These are phyloP conservation scores for Yponomeuta evonymella DNA, from an alignment of 2,888 invertebrate species.

Conservation along the genomic window DNA sequence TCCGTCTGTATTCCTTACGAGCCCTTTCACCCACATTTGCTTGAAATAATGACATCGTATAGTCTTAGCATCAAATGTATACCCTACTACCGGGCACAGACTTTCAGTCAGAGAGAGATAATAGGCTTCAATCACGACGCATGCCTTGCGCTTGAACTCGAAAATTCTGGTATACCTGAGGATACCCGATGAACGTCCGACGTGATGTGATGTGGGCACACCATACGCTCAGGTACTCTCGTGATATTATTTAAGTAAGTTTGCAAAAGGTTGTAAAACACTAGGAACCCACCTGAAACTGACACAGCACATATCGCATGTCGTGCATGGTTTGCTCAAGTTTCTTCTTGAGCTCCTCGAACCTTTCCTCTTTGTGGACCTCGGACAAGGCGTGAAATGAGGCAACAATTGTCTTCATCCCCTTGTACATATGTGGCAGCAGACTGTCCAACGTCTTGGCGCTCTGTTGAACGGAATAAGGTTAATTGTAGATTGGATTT, in stretches of 20 bases:
- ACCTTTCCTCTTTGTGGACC: slow-evolving; percentile 35
- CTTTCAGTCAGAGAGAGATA: too few species aligned
- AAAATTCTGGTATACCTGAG: too few species aligned
- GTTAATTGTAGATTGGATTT: background rate
- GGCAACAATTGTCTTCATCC: slow-evolving; percentile 82
- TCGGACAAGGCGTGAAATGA: slow-evolving; percentile 79
- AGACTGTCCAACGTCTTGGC: slow-evolving; percentile 36
- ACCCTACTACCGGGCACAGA: too few species aligned
- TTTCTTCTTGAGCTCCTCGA: slow-evolving; percentile 37
- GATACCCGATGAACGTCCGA: too few species aligned
- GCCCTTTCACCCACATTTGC: too few species aligned
- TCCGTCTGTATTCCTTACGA: too few species aligned
- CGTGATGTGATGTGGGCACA: too few species aligned
- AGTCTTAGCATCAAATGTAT: too few species aligned
- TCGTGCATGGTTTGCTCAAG: slow-evolving; percentile 68
- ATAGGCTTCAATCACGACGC: too few species aligned
- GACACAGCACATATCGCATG: slow-evolving; percentile 80
- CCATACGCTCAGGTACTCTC: too few species aligned
- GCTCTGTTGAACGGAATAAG: background rate
- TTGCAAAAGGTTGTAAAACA: background rate
- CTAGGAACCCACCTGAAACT: slow-evolving; percentile 74
- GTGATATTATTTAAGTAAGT: background rate
- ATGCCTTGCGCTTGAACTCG: too few species aligned
- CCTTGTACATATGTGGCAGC: slow-evolving; percentile 79
- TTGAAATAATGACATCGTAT: too few species aligned